Evolutionary conservation across 92 coral and sea anemone species (phyloP), one percentile per base, ranked within the genome.

Genomic region (Zoanthus sansibaricus): DNA sequence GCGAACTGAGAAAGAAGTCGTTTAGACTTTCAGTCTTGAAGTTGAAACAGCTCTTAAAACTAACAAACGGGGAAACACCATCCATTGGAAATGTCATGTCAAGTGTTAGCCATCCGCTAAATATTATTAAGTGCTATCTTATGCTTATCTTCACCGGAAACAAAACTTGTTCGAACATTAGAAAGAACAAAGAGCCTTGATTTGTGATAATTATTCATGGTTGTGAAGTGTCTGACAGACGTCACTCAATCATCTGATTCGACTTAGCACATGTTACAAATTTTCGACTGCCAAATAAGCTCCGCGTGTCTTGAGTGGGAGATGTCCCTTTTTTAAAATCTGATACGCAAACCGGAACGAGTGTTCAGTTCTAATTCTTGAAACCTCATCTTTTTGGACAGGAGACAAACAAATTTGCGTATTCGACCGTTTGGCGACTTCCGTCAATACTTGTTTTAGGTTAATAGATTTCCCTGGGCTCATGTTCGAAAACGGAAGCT

Each of bases 111-210:
- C 89, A 70, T 78, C 88, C 83, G 91, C 69, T 79, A 55, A 87
- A 85, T 73, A 90, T 89, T 84, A 75, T 71, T 64, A 48, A 76
- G 91, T 91, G 83, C 90, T 90, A 91, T 94, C 91, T 87, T 77
- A 18, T 69, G 74, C 95, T 94, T 95, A 92, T 94, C 96, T 83
- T 70, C 86, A 94, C 98, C 98, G 98, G 98, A 94, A 94, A 83
- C 91, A 86, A 87, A 87, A 79, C 96, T 89, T 95, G 98, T 95
- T 93, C 93, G 96, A 91, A 95, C 98, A 95, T 95, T 94, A 95
- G 87, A 80, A 73, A 75, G 87, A 86, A 95, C 98, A 95, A 95
- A 95, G 93, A 90, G 89, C 86, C 84, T 62, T 94, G 98, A 95
- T 91, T 91, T 86, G 90, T 75, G 90, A 90, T 95, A 95, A 95